A percentile compares a stretch with the other conserved stretches of the same genome.
Evolutionary conservation across 1,140 invertebrate species (phyloP).

Genomic region (Chionoecetes opilio): DNA sequence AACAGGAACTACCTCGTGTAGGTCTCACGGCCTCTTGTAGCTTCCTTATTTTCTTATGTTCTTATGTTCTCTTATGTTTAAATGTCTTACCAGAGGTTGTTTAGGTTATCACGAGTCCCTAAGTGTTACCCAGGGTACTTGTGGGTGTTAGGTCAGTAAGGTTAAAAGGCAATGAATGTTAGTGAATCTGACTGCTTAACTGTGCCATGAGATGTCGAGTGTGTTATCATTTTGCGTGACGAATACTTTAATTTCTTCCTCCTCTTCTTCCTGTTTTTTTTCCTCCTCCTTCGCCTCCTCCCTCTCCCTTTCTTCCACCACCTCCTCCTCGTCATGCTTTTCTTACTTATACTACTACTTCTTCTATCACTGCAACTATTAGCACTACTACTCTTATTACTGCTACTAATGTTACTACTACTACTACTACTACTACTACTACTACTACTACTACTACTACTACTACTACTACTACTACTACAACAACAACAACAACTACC

Average conservation of each 20-base stretch:
- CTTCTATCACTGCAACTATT: too few species aligned
- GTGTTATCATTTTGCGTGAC: neutral
- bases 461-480: neutral
- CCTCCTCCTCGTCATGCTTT: too few species aligned
- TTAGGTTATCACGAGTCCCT: neutral
- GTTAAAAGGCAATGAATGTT: neutral
- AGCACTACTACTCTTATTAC: neutral
- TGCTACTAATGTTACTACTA: conserved; percentile 8
- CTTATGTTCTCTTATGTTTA: too few species aligned
- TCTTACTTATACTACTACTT: too few species aligned
- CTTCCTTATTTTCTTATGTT: too few species aligned
- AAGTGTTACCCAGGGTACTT: neutral
- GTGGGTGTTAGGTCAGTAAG: neutral
- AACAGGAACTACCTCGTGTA: too few species aligned
- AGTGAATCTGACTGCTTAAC: neutral
- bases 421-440: neutral
- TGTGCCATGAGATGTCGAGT: neutral
- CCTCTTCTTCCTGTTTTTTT: too few species aligned
- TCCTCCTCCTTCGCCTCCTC: too few species aligned
- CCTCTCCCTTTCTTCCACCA: too few species aligned
- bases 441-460: neutral
- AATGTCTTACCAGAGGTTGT: neutral
- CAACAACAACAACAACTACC: neutral
- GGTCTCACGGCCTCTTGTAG: too few species aligned
- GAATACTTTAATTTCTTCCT: too few species aligned